Conservation (phyloP, 2,113 vertebrate genomes). For the Petroica traversi region DNA sequence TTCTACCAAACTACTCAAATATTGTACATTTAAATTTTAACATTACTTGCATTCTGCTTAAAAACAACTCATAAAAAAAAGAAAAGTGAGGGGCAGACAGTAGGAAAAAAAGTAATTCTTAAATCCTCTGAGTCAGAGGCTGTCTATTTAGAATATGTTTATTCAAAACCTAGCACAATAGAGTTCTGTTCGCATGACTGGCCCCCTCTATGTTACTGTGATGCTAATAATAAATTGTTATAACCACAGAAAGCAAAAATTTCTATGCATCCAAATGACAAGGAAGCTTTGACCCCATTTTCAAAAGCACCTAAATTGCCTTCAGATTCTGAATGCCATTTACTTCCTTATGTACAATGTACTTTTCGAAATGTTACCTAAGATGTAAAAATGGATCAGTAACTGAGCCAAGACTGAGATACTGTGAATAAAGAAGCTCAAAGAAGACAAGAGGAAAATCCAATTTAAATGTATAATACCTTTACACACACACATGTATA, state of each 20-base stretch:
- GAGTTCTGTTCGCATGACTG: not conserved
- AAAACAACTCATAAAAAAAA: not conserved
- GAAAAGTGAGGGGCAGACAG: not conserved
- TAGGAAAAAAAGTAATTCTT: not conserved
- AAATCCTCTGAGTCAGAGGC: constrained; percentile 18
- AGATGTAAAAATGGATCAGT: not conserved
- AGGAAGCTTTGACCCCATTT: constrained; percentile 5
- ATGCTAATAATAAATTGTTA: constrained; percentile 47
- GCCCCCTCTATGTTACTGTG: not conserved
- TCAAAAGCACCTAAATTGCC: constrained; percentile 14
- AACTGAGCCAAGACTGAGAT: not conserved
- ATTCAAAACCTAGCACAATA: constrained; percentile 17
- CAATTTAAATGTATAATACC: not conserved
- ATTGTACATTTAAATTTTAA: not conserved
- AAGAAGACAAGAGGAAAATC: not conserved
- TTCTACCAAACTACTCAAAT: not conserved
- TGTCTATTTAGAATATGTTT: constrained; percentile 46
- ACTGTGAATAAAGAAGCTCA: not conserved
- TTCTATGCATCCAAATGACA: constrained; percentile 13
- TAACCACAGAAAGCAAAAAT: not conserved
- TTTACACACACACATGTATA: not conserved
- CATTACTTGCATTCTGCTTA: not conserved
- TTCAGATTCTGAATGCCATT: not conserved
- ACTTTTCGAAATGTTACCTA: constrained; percentile 23
- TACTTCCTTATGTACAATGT: not conserved